These are phyloP conservation scores for Neopelma chrysocephalum DNA, from an alignment of 2,797 vertebrate species.

Conservation along the genomic window DNA sequence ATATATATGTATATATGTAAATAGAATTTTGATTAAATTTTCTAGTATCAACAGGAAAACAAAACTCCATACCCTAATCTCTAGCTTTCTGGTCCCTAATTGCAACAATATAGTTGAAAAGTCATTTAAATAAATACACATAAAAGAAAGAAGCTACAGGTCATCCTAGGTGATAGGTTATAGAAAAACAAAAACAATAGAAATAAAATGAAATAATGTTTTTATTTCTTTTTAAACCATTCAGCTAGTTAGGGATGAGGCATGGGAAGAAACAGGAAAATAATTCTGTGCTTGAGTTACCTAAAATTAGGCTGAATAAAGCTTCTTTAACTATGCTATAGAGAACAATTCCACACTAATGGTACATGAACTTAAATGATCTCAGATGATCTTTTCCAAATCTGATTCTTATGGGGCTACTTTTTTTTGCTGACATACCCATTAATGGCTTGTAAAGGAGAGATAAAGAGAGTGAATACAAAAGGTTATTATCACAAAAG, in stretches of 20 bases:
- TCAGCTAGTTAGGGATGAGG: not conserved
- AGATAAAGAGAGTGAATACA: not conserved
- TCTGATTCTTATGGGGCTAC: not conserved
- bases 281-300: not conserved
- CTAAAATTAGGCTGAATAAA: not conserved
- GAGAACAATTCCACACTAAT: conserved; percentile 14
- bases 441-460: not conserved
- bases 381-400: not conserved
- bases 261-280: not conserved
- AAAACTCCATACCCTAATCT: not conserved
- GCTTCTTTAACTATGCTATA: not conserved
- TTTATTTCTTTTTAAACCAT: not conserved
- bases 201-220: not conserved
- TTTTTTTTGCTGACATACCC: not conserved
- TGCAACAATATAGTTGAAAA: not conserved
- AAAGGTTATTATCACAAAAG: not conserved
- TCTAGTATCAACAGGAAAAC: not conserved
- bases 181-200: not conserved
- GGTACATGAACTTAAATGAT: not conserved
- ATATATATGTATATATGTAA: not conserved
- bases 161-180: not conserved
- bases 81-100: not conserved
- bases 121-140: not conserved
- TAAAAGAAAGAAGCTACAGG: not conserved
- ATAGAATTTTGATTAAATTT: not conserved